phyloP scores from a whole-genome alignment of 2,888 invertebrate species.

The Panopea generosa region DNA sequence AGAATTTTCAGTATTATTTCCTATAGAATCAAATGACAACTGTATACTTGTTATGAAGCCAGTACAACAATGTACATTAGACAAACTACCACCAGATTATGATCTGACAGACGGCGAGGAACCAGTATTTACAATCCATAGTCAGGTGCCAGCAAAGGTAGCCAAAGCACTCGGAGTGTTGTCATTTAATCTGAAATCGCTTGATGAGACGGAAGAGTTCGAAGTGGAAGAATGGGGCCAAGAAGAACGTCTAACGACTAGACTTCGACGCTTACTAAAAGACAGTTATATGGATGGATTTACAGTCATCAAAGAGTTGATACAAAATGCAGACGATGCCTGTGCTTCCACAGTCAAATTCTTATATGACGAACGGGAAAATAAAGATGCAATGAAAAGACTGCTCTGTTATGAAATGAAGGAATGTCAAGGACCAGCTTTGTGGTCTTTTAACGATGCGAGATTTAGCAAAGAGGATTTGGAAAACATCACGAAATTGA shows the following conservation, averaged over 20 bases:
- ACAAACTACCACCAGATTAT: conserved; percentile 23
- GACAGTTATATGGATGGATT: conserved; percentile 77
- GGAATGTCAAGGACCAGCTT: conserved; percentile 81
- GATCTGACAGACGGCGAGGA: not conserved
- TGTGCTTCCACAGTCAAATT: conserved; percentile 71
- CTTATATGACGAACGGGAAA: conserved; percentile 79
- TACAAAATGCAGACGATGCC: conserved; percentile 81
- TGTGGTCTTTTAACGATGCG: conserved; percentile 82
- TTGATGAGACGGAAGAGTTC: conserved; percentile 23
- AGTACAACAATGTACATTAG: conserved; percentile 42
- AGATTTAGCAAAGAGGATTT: conserved; percentile 80
- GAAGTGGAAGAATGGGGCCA: conserved; percentile 72
- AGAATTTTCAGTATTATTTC: conserved; percentile 26
- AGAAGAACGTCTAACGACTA: conserved; percentile 71
- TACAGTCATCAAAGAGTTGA: conserved; percentile 77
- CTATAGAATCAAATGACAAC: conserved; percentile 29
- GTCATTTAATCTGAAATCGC: not conserved
- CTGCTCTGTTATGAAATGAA: conserved; percentile 77
- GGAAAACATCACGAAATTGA: conserved; percentile 80
- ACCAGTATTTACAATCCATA: conserved; percentile 2
- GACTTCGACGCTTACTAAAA: conserved; percentile 68
- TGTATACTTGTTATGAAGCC: too few relatives aligned
- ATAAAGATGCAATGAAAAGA: conserved; percentile 65
- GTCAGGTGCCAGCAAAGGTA: not conserved
- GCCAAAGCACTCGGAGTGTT: not conserved